phyloP scores from a whole-genome alignment of 2,888 invertebrate species.

The Cremastinae sp. region DNA sequence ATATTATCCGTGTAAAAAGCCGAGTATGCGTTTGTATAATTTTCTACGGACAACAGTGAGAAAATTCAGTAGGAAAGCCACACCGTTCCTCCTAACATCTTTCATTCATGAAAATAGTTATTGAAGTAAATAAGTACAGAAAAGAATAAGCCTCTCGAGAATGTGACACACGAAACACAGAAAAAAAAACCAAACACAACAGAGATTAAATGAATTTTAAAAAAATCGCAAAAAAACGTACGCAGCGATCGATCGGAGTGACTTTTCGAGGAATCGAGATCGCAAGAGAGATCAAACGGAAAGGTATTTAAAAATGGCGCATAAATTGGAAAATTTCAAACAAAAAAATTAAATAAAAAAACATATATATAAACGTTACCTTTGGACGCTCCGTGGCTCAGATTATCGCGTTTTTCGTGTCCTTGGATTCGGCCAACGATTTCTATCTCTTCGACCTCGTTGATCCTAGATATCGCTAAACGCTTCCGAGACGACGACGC shows the following conservation, averaged over 20 bases:
- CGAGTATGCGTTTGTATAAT: constrained; percentile 15
- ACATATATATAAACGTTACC: constrained; percentile 21
- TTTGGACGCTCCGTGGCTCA: constrained; percentile 55
- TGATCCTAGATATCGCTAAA: constrained; percentile 69
- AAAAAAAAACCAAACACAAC: constrained; percentile 8
- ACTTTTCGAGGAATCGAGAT: neutral
- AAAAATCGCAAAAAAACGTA: constrained; percentile 1
- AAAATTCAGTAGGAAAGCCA: constrained; percentile 28
- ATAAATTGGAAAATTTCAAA: neutral
- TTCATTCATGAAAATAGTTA: neutral
- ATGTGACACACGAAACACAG: too few species aligned
- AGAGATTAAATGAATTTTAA: neutral
- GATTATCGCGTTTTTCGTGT: constrained; percentile 63
- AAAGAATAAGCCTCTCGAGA: constrained; percentile 48
- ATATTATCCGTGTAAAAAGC: constrained; percentile 1
- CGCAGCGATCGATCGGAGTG: constrained; percentile 7
- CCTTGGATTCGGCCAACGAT: constrained; percentile 61
- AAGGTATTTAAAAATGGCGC: neutral
- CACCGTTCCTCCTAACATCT: constrained; percentile 15
- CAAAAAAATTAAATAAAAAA: neutral
- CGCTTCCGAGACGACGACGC: constrained; percentile 1
- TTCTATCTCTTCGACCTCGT: constrained; percentile 66
- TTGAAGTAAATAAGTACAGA: constrained; percentile 1
- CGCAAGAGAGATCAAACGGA: constrained; percentile 22
- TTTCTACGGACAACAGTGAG: constrained; percentile 27